These are phyloP conservation scores for Dendroctonus valens DNA, from an alignment of 1,140 invertebrate species.

Conservation along the genomic window DNA sequence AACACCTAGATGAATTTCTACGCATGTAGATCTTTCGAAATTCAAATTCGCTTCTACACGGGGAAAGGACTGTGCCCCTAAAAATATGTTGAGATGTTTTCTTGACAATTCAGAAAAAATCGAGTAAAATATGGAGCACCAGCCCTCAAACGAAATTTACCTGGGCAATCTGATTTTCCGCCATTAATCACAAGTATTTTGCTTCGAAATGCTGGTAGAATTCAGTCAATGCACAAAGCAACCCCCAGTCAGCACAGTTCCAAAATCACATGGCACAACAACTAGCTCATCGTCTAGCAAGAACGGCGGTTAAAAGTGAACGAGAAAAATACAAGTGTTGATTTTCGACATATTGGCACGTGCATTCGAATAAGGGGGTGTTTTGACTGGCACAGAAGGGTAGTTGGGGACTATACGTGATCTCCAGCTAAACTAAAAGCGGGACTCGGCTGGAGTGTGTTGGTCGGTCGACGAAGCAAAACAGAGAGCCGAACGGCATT, in stretches of 20 bases:
- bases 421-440: conserved; percentile 22
- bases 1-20: neutral
- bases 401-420: conserved; percentile 19
- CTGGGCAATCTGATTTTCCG: conserved; percentile 47
- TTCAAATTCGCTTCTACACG: neutral
- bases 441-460: conserved; percentile 21
- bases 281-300: neutral
- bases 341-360: conserved; percentile 29
- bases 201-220: too few relatives aligned
- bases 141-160: conserved; percentile 20
- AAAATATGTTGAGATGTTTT: neutral
- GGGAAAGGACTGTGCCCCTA: neutral
- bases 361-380: conserved; percentile 22
- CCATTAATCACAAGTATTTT: conserved; percentile 37
- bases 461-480: conserved; percentile 29
- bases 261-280: conserved; percentile 19
- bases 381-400: conserved; percentile 27
- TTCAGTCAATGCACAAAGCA: too few relatives aligned
- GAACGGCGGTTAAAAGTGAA: neutral
- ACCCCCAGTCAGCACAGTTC: neutral
- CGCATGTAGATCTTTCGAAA: neutral
- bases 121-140: neutral
- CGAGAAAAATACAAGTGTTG: conserved; percentile 11
- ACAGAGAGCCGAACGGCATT: conserved; percentile 28
- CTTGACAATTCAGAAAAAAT: neutral